Conservation (phyloP, 2,888 invertebrate species). For the Nephrotoma appendiculata region DNA sequence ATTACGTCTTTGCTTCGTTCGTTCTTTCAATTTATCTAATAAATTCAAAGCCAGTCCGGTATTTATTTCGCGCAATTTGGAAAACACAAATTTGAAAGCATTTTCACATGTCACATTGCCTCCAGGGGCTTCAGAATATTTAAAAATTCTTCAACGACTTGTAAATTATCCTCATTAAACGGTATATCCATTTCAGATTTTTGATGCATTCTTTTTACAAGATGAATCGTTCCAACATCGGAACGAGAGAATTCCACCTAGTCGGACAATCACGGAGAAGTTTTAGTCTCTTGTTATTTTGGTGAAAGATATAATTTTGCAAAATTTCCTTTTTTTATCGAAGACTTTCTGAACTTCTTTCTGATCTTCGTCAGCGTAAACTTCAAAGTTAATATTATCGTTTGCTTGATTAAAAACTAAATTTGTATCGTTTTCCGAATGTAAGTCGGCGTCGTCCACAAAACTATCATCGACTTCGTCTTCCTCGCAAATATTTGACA, state of each 20-base stretch:
- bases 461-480: background rate
- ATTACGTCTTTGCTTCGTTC: background rate
- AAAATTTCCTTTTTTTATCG: background rate
- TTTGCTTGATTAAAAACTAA: background rate
- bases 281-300: background rate
- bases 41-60: background rate
- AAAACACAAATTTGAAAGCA: background rate
- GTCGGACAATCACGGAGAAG: background rate
- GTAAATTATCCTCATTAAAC: background rate
- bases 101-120: background rate
- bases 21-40: background rate
- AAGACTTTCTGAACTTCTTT: background rate
- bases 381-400: background rate
- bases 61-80: background rate
- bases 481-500: background rate
- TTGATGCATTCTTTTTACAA: background rate
- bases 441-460: background rate
- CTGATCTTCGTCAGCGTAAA: background rate
- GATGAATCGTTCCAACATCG: background rate
- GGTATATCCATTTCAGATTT: background rate
- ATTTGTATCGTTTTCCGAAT: background rate
- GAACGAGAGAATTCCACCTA: background rate
- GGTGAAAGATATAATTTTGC: no score
- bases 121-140: background rate
- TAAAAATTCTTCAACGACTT: background rate